Base-by-base conservation (phyloP, 2,888 invertebrate genomes). In the Tipula confusa region DNA sequence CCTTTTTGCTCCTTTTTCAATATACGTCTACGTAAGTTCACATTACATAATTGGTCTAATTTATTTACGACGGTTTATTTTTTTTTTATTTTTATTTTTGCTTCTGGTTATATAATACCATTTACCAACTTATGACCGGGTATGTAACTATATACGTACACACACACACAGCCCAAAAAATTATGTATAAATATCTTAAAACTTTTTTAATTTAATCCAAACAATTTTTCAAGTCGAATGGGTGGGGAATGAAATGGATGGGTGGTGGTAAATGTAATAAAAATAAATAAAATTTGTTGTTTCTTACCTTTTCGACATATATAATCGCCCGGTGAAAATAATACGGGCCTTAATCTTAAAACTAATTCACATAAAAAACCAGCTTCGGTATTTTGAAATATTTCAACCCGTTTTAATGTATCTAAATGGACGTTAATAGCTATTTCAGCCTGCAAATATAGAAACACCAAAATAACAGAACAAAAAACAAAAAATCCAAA, bases 351-450 rank as follows among this genome's bases (percentile, higher is more conserved):
- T 86, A 99, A 92, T 89, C 97, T 93, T 85, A 99, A 92, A 87
- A 99, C 99, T 87, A 99, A 92, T 91, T 98, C 98, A 90, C 98
- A 98, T 85, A 99, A 93, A 92, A 99, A 99, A 84, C 99, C 99
- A 85, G 98, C 98, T 91, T 99, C 99, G 83, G 98, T 99, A 91
- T 98, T 98, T 92, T 99, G 98, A 91, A 99, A 99, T 89, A 99
- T 99, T 91, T 99, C 98, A 88, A 99, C 98, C 90, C 97, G 92
- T 90, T 98, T 98, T 89, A 99, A 92, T 85, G 98, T 99, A 91
- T 99, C 98, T 91, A 99, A 92, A 90, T 99, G 98, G 87, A 99
- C 98, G 91, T 99, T 98, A 91, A 99, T 98, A 88, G 98, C 98
- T 88, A 99, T 99, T 91, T 99, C 99, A 85, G 98, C 98, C 90